Evolutionary conservation across 1,140 invertebrate species (phyloP), one percentile per base, ranked within the genome.

Genomic region (Achatina immaculata): DNA sequence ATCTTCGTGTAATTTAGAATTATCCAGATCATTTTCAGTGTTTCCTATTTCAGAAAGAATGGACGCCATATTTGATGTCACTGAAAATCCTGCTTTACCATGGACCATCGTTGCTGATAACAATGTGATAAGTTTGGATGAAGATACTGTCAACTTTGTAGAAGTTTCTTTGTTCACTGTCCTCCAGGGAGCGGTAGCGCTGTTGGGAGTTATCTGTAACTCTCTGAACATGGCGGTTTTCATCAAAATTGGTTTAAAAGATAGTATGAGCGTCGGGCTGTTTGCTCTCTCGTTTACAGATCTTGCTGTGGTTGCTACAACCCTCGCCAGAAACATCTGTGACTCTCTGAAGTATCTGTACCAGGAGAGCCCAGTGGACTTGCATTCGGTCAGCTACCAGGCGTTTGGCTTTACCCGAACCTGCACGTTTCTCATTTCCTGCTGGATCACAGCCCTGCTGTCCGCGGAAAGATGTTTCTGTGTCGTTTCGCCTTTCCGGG

Each of bases 401-500:
- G 28, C 11, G 1, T 45, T 72, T n/a, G 42, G 69, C 6, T 72
- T 9, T 38, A n/a, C 24, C 1, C 7, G 14, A 1, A 16, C 7
- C 38, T 40, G 7, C 1, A 24, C 28, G 14, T 28, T 19, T n/a
- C 21, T 43, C 21, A n/a, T 72, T 11, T 72, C 69, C 21, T 40
- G 69, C 19, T 72, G 69, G 69, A 45, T 69, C 19, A 69, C 68
- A 6, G 36, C 68, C n/a, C 3, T 24, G 36, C 16, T 69, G 7
- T 69, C 68, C 19, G 21, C 43, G 11, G 69, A 72, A 34, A 72
- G 69, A 43, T 72, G 69, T 43, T 40, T 43, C 11, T 72, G 69
- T 42, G 69, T 72, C 9, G 69, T 72, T 40, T 6, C 69, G 11
- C 69, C 69, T 42, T 72, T 72, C n/a, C 7, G 28, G 4, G 69